Conservation (phyloP, 2,888 invertebrate genomes). For the Chymomyza fuscimana region DNA sequence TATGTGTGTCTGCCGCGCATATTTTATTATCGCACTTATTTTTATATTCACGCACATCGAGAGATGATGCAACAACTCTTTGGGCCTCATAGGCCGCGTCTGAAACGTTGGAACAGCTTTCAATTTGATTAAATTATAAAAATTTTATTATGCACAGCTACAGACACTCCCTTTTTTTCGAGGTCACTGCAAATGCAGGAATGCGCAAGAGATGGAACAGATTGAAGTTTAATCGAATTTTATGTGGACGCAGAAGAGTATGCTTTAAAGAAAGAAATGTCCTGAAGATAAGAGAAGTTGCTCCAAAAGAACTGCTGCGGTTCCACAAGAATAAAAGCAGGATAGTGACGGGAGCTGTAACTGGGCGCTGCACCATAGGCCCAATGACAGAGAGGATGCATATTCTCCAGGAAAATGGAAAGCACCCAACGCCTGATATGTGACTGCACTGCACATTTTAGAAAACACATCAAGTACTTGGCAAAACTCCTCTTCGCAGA, state of each 20-base stretch:
- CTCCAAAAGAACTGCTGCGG: neutral
- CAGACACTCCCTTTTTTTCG: conserved; percentile 31
- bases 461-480: too few species aligned
- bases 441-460: too few species aligned
- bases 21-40: conserved; percentile 69
- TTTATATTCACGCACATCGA: conserved; percentile 51
- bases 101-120: conserved; percentile 33
- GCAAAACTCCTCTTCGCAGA: too few species aligned
- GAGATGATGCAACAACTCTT: conserved; percentile 27
- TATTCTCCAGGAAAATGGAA: too few species aligned
- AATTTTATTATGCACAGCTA: conserved; percentile 54
- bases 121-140: conserved; percentile 74
- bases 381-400: too few species aligned
- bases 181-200: neutral
- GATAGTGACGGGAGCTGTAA: too few species aligned
- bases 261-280: conserved; percentile 16
- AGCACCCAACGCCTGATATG: too few species aligned
- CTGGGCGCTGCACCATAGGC: too few species aligned
- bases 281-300: neutral
- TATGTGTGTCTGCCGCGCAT: conserved; percentile 46
- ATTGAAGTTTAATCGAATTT: conserved; percentile 46
- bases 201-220: conserved; percentile 4
- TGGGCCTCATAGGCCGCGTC: conserved; percentile 3
- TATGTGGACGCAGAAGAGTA: conserved; percentile 31
- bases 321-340: too few species aligned